These are phyloP conservation scores for Cottus gobio DNA, from an alignment of 2,113 vertebrate species.

Conservation along the genomic window DNA sequence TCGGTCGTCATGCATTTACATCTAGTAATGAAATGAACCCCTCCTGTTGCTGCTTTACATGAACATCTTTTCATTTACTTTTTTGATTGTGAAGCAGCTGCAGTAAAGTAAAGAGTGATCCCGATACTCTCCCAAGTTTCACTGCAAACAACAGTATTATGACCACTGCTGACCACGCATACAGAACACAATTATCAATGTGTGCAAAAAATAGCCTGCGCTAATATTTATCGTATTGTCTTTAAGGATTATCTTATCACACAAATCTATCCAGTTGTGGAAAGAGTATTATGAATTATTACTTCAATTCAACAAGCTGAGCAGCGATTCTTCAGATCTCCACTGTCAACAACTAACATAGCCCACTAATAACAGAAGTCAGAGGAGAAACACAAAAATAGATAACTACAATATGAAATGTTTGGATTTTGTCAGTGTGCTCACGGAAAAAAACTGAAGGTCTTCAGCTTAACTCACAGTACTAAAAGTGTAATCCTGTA, in stretches of 20 bases:
- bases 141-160: no score
- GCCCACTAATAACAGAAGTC: background rate
- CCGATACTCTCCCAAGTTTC: no score
- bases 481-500: background rate
- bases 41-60: background rate
- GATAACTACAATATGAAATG: conserved; percentile 34
- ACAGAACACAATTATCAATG: background rate
- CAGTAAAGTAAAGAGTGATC: background rate
- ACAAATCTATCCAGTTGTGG: no score
- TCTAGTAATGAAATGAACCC: no score
- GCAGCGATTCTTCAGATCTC: no score
- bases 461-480: background rate
- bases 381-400: background rate
- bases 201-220: background rate
- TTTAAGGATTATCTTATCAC: no score
- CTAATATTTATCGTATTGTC: no score
- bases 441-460: conserved; percentile 3
- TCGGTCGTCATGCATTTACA: no score
- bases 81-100: background rate
- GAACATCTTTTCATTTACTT: background rate
- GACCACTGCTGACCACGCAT: background rate
- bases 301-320: no score
- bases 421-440: conserved; percentile 24
- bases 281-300: no score
- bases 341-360: no score